Percentiles rank a stretch among this genome's conserved stretches.
Evolutionary conservation across 2,888 invertebrate species (phyloP).

Genomic region (Callyntrura guangdongensis): DNA sequence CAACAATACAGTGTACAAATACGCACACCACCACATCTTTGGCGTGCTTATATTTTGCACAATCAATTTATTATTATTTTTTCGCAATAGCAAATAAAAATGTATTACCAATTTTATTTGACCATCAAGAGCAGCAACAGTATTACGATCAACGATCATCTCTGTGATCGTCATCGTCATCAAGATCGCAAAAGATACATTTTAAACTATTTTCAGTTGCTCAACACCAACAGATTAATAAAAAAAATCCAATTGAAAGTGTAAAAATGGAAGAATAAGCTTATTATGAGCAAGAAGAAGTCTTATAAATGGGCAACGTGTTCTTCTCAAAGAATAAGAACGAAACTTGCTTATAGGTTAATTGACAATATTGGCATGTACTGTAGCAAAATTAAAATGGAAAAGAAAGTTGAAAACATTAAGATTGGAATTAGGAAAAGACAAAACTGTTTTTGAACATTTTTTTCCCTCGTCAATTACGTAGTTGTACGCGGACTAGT

Average conservation of each 20-base stretch:
- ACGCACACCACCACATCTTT: not conserved
- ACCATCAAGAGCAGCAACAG: no score
- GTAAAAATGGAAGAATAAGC: no score
- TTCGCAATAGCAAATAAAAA: constrained; percentile 11
- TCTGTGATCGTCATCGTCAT: not conserved
- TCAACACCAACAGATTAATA: not conserved
- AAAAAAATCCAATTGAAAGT: not conserved
- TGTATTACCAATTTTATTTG: constrained; percentile 6
- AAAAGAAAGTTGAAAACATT: constrained; percentile 9
- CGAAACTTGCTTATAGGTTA: not conserved
- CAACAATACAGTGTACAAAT: not conserved
- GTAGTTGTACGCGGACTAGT: not conserved
- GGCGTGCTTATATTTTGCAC: not conserved
- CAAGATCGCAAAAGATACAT: not conserved
- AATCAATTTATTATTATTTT: not conserved
- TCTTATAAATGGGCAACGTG: no score
- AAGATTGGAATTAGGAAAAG: not conserved
- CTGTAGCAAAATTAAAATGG: not conserved
- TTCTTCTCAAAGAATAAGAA: no score
- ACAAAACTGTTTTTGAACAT: not conserved
- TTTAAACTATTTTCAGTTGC: not conserved
- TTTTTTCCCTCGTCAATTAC: not conserved
- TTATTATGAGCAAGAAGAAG: no score
- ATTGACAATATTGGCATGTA: no score
- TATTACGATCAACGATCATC: no score